Evolutionary conservation across 1,140 invertebrate genomes (phyloP), one percentile per base, ranked within the genome.

Genomic region (Neodiprion pinetum): DNA sequence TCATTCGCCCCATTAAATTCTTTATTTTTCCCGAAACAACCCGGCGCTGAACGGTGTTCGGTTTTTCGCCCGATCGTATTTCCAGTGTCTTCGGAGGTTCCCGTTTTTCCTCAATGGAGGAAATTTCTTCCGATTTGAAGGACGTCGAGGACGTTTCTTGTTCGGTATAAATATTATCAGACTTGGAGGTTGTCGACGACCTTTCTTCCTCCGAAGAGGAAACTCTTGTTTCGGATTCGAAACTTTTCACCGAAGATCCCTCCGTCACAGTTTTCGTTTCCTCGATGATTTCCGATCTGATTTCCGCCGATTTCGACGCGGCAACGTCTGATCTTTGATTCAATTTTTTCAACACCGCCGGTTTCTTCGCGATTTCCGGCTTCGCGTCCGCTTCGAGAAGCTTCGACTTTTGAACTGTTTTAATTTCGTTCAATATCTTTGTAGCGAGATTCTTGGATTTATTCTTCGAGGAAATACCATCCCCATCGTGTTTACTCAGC

Each of bases 1-100:
- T 81, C 83, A 89, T 85, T 73, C 85, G 86, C 0, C 84, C 86
- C 83, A 86, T 84, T 8, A 89, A 67, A 73, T 86, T 81, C 48
- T 84, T 83, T 23, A 89, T 89, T 75, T 89, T 89, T 0, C 81
- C 83, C 0, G 87, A 88, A 11, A 88, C 85, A 4, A 72, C 76
- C 2, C 77, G 71, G 48, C 80, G 79, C 40, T 78, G 79, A 0
- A 75, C 48, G 71, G 72, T 61, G 12, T 9, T 70, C 17, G 72
- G 72, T 40, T 77, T 79, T 14, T 83, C 84, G 3, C 76, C 71
- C 14, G 76, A 49, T 14, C 79, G 74, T 49, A 85, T 82, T 48
- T 76, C 80, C 47, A 87, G 66, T 1, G 81, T 80, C 50, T 82
- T 86, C 1, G 86, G 86, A 7, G 85, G 84, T 67, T 75, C 78